A percentile compares a stretch with the other conserved stretches of the same genome.
These are phyloP conservation scores for Sciurus niger DNA, from an alignment of 2,113 vertebrate genomes.

Conservation along the genomic window DNA sequence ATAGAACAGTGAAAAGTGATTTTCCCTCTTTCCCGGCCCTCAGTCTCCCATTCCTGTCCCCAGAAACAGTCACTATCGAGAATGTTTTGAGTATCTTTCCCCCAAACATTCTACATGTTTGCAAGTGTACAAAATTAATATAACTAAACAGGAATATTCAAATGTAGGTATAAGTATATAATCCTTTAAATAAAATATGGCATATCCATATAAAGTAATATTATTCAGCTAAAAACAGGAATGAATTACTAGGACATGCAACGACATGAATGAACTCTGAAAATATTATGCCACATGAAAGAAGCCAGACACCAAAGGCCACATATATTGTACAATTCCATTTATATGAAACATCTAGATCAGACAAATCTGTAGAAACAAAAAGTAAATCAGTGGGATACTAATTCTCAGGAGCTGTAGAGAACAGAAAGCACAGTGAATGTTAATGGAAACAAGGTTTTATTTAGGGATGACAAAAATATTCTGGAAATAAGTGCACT, in stretches of 20 bases:
- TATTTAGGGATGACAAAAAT: too few relatives aligned
- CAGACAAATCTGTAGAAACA: too few relatives aligned
- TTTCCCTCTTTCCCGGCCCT: conserved; percentile 29
- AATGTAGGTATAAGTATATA: background rate
- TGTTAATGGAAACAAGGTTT: background rate
- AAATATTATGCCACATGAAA: too few relatives aligned
- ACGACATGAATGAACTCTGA: too few relatives aligned
- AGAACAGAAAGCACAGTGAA: background rate
- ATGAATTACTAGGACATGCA: too few relatives aligned
- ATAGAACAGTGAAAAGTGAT: conserved; percentile 34
- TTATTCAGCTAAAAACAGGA: too few relatives aligned
- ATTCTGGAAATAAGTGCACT: background rate
- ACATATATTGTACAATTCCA: too few relatives aligned
- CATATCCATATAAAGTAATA: background rate
- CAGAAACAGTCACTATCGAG: conserved; percentile 16
- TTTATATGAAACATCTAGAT: too few relatives aligned
- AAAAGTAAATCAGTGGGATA: too few relatives aligned
- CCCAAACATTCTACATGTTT: conserved; percentile 9
- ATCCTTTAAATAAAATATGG: conserved; percentile 16
- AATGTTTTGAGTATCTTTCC: background rate
- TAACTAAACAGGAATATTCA: conserved; percentile 39
- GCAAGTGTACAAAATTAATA: conserved; percentile 57
- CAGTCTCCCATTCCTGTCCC: background rate
- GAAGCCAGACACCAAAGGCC: background rate
- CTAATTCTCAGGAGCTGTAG: too few relatives aligned